Conservation (phyloP, 2,888 invertebrate species). For the Ceraclea dissimilis region DNA sequence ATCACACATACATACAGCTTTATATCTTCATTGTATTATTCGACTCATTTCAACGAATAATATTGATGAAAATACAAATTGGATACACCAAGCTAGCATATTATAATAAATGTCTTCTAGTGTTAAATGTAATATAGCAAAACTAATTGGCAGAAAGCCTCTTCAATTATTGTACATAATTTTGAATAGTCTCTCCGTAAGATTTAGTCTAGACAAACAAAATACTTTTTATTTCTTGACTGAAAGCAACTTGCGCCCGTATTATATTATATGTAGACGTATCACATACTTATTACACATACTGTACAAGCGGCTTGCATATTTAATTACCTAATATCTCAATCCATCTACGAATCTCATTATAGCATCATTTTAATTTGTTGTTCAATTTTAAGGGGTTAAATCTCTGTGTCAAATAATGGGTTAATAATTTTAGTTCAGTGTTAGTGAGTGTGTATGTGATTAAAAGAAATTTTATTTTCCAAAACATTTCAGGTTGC, state of each 20-base stretch:
- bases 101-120: constrained; percentile 10
- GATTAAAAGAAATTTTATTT: constrained; percentile 9
- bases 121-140: constrained; percentile 21
- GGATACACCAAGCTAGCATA: constrained; percentile 26
- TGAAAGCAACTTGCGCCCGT: constrained; percentile 15
- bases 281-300: not conserved
- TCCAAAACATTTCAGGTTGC: constrained; percentile 14
- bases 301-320: not conserved
- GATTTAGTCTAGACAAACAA: constrained; percentile 20
- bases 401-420: constrained; percentile 7
- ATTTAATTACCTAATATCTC: not conserved
- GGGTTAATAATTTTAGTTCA: constrained; percentile 17
- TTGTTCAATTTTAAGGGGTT: not conserved
- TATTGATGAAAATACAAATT: constrained; percentile 15
- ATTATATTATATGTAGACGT: not conserved
- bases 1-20: too few relatives aligned
- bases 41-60: constrained; percentile 10
- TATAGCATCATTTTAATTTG: not conserved
- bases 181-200: constrained; percentile 23
- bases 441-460: constrained; percentile 25
- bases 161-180: constrained; percentile 21
- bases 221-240: constrained; percentile 26
- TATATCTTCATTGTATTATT: too few relatives aligned
- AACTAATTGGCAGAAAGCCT: constrained; percentile 14
- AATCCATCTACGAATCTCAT: not conserved